Conservation (phyloP, 2,797 vertebrate species). For the Lacerta bilineata region DNA sequence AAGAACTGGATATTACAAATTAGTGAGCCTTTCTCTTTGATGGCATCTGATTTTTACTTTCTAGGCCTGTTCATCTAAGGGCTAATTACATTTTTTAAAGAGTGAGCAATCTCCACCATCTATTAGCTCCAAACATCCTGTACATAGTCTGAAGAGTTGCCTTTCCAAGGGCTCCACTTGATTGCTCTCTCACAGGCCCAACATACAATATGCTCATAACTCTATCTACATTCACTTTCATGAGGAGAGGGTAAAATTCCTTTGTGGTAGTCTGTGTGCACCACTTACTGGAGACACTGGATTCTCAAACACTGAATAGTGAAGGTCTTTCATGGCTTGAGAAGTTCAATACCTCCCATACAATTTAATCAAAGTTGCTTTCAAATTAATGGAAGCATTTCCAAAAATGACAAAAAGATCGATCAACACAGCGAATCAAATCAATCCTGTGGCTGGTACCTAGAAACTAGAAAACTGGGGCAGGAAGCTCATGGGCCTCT, state of each 20-base stretch:
- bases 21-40: neutral
- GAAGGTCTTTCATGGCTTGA: neutral
- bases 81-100: conserved; percentile 6
- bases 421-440: too few relatives aligned
- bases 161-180: neutral
- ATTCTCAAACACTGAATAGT: neutral
- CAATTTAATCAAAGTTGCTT: neutral
- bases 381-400: neutral
- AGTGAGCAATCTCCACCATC: neutral
- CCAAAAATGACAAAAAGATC: neutral
- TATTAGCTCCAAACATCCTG: neutral
- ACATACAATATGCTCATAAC: neutral
- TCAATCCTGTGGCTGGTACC: too few relatives aligned
- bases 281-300: neutral
- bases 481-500: too few relatives aligned
- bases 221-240: neutral
- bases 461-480: too few relatives aligned
- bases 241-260: too few relatives aligned
- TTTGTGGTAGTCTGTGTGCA: neutral
- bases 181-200: neutral
- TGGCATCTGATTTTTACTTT: neutral
- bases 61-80: neutral
- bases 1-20: conserved; percentile 5
- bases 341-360: neutral
- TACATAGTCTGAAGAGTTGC: neutral